Evolutionary conservation across 2,113 vertebrate genomes (phyloP), one percentile per base, ranked within the genome.

Genomic region (Leucosticte australis): DNA sequence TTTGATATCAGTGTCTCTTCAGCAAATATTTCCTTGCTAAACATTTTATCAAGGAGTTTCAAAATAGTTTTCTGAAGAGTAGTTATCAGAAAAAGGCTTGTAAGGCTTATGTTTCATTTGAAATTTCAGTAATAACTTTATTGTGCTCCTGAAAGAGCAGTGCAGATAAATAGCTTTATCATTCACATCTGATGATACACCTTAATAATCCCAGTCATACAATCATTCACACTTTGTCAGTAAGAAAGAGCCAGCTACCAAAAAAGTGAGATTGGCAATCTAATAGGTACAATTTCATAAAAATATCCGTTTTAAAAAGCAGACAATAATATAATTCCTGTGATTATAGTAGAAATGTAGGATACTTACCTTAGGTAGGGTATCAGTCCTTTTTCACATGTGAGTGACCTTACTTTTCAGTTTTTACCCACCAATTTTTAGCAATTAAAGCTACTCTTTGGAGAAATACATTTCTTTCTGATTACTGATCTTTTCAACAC

Each of bases 141-240:
- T 85, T 94, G 52, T 84, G 21, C 55, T 95, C 70, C 74, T 86
- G 35, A 86, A 91, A 96, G 75, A 96, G 6, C 31, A 89, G 30
- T 81, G 42, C n/a, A 97, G 90, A 96, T 97, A 95, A 97, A 97
- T 87, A 96, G 19, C 42, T 92, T 94, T 97, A 93, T 91, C 81
- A 93, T 87, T 92, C 74, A 85, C 42, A 77, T 96, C 81, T 95
- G 41, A 76, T 79, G 10, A 50, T 86, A 41, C 93, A 85, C n/a
- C 33, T 90, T 97, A 95, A 93, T 94, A 94, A 91, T 90, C 49
- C 7, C 5, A 95, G 60, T 96, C 56, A 41, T 89, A 35, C 57
- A 89, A 64, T 96, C 71, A 91, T 82, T 97, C 90, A 94, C 53
- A 60, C 26, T 82, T 70, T 63, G 21, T 53, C 59, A 77, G 57